phyloP scores from a whole-genome alignment of 2,113 vertebrate genomes.

The Grus americana region DNA sequence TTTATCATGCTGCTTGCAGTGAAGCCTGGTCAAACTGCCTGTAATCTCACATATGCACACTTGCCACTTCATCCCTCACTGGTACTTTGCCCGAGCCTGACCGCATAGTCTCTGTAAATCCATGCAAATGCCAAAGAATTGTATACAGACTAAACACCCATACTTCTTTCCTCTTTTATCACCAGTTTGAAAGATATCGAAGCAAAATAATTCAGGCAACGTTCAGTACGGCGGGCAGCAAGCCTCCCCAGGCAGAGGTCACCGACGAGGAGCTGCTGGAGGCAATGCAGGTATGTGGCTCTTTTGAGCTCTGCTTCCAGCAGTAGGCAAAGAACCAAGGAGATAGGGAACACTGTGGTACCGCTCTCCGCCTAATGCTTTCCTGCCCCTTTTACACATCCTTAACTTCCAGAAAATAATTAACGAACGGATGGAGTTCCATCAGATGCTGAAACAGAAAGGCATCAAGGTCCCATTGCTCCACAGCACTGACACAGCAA shows the following conservation, averaged over 20 bases:
- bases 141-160: neutral
- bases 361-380: neutral
- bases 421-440: conserved; percentile 50
- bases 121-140: neutral
- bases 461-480: neutral
- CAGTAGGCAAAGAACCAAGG: neutral
- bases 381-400: accelerated
- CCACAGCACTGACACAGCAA: accelerated
- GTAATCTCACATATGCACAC: neutral
- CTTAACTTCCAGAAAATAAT: conserved; percentile 66
- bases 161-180: neutral
- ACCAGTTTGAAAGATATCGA: conserved; percentile 70
- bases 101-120: neutral
- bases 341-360: neutral
- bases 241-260: conserved; percentile 1
- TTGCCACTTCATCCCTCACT: neutral
- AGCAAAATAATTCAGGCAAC: conserved; percentile 73
- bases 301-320: neutral
- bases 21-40: neutral
- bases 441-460: conserved; percentile 57
- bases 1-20: neutral
- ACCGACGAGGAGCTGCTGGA: conserved; percentile 64
- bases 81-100: neutral
- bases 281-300: conserved; percentile 62
- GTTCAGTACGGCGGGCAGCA: conserved; percentile 12